phyloP scores from a whole-genome alignment of 1,140 invertebrate genomes.

The Arctopsyche grandis region DNA sequence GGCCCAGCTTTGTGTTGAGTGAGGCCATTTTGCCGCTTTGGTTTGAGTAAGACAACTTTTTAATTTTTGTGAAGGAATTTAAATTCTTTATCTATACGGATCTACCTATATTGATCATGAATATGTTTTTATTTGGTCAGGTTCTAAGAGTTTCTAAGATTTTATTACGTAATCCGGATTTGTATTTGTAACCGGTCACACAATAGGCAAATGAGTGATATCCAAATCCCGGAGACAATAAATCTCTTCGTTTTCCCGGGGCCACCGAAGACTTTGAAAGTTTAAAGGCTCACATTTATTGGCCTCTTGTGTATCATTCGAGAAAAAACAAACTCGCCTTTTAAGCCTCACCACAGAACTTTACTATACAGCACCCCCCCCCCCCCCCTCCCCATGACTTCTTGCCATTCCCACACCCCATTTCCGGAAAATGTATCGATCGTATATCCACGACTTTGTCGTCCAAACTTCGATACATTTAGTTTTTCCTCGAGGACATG shows the following conservation, averaged over 20 bases:
- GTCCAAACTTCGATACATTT: slow-evolving; percentile 35
- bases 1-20: no score
- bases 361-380: neutral
- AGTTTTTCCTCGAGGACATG: slow-evolving; percentile 15
- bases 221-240: slow-evolving; percentile 15
- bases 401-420: neutral
- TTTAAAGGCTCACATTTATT: slow-evolving; percentile 49
- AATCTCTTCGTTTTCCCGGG: slow-evolving; percentile 10
- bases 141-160: no score
- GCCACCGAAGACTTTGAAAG: slow-evolving; percentile 37
- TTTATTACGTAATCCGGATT: no score
- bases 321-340: slow-evolving; percentile 47
- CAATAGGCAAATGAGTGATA: slow-evolving; percentile 33
- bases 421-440: slow-evolving; percentile 29
- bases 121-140: no score
- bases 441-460: slow-evolving; percentile 6
- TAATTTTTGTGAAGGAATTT: no score
- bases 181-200: neutral
- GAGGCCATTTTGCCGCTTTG: no score
- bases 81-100: no score
- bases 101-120: no score
- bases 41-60: no score
- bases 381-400: neutral
- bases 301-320: slow-evolving; percentile 48
- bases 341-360: slow-evolving; percentile 40